Conservation (phyloP, 2,888 invertebrate genomes). For the Lycocerus yunnanus region DNA sequence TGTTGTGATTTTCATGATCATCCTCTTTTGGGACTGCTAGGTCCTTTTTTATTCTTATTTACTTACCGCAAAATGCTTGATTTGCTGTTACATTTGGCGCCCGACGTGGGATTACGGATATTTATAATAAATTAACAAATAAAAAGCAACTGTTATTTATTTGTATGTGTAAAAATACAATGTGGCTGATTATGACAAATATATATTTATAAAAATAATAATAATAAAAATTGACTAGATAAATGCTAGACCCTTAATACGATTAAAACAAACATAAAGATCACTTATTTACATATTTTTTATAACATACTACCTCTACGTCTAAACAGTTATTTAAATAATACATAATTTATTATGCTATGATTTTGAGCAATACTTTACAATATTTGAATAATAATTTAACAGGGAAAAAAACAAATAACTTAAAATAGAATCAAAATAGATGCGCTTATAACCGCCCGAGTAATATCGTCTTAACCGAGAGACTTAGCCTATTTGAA, state of each 20-base stretch:
- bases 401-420: neutral
- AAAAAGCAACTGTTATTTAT: slow-evolving; percentile 32
- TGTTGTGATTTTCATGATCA: too few relatives aligned
- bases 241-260: slow-evolving; percentile 30
- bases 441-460: too few relatives aligned
- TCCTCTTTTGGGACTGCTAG: too few relatives aligned
- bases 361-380: neutral
- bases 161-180: slow-evolving; percentile 25
- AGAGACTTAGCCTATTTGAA: too few relatives aligned
- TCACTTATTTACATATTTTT: slow-evolving; percentile 28
- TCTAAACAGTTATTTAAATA: neutral
- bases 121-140: neutral
- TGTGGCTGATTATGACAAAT: slow-evolving; percentile 20
- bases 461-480: too few relatives aligned
- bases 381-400: neutral
- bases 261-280: slow-evolving; percentile 22
- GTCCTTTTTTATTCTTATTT: too few relatives aligned
- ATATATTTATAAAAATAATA: slow-evolving; percentile 7
- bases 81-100: too few relatives aligned
- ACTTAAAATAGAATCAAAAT: neutral
- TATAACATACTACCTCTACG: neutral
- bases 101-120: neutral
- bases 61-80: too few relatives aligned
- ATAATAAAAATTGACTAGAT: slow-evolving; percentile 29
- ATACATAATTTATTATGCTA: neutral